phyloP scores from a whole-genome alignment of 2,888 invertebrate species.

The Caenorhabditis drosophilae region DNA sequence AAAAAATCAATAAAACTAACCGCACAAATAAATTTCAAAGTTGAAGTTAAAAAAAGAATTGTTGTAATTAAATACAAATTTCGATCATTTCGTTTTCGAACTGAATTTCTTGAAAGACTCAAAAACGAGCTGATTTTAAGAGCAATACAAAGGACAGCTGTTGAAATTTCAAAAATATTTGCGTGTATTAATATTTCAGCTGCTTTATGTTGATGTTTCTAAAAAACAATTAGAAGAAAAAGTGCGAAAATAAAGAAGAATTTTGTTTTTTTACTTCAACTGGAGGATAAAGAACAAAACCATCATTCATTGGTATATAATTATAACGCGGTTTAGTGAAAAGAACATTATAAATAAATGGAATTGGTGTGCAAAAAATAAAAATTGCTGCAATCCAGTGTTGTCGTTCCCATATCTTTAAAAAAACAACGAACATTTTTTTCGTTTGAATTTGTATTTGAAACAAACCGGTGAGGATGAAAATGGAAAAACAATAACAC shows the following conservation, averaged over 20 bases:
- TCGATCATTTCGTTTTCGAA: background rate
- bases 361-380: slow-evolving; percentile 4
- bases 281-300: background rate
- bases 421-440: background rate
- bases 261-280: background rate
- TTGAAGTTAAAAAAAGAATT: background rate
- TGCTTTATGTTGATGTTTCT: background rate
- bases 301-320: background rate
- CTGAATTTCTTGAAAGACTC: background rate
- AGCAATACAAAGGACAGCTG: background rate
- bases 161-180: slow-evolving; percentile 3
- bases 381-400: background rate
- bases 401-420: slow-evolving; percentile 6
- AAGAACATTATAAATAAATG: slow-evolving; percentile 2
- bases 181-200: background rate
- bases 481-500: slow-evolving; percentile 10
- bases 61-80: slow-evolving; percentile 6
- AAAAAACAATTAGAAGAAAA: background rate
- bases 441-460: background rate
- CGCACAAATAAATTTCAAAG: slow-evolving; percentile 4
- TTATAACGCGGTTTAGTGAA: background rate
- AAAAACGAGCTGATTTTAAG: background rate
- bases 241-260: background rate
- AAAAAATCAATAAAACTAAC: background rate
- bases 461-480: slow-evolving; percentile 3